Conservation (phyloP, 2,113 vertebrate genomes). For the Astatotilapia flaviijosephi region DNA sequence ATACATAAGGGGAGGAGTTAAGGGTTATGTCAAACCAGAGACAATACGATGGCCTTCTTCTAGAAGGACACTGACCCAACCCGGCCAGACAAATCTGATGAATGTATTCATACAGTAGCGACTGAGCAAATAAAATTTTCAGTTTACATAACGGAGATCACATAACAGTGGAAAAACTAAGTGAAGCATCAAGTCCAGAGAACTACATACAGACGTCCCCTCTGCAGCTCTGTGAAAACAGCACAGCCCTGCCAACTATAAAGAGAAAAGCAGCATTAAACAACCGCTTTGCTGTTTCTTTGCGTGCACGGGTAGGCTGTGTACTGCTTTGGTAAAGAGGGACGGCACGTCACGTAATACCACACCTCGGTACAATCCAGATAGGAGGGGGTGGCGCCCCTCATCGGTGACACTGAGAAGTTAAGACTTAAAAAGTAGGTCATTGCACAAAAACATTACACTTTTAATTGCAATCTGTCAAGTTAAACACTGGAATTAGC, state of each 20-base stretch:
- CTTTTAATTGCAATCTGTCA: not conserved
- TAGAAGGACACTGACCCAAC: not conserved
- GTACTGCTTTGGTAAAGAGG: conserved; percentile 42
- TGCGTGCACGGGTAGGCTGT: not conserved
- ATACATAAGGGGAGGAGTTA: not conserved
- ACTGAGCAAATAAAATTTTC: not conserved
- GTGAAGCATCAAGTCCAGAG: not conserved
- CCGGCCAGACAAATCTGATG: not conserved
- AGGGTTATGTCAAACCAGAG: not conserved
- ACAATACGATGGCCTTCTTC: not conserved
- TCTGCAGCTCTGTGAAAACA: not conserved
- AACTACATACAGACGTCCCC: not conserved
- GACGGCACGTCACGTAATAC: conserved; percentile 10
- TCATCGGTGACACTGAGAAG: conserved; percentile 31
- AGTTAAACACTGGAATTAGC: not conserved
- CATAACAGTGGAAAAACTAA: not conserved
- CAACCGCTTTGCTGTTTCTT: not conserved
- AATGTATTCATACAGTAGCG: not conserved
- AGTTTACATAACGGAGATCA: not conserved
- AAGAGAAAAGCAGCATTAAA: not conserved
- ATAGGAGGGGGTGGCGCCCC: not conserved
- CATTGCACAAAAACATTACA: conserved; percentile 12
- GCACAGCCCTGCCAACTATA: not conserved
- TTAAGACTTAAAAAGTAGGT: conserved; percentile 59
- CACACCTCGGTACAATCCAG: not conserved